phyloP scores from a whole-genome alignment of 1,140 invertebrate genomes.

The Metaphire vulgaris region DNA sequence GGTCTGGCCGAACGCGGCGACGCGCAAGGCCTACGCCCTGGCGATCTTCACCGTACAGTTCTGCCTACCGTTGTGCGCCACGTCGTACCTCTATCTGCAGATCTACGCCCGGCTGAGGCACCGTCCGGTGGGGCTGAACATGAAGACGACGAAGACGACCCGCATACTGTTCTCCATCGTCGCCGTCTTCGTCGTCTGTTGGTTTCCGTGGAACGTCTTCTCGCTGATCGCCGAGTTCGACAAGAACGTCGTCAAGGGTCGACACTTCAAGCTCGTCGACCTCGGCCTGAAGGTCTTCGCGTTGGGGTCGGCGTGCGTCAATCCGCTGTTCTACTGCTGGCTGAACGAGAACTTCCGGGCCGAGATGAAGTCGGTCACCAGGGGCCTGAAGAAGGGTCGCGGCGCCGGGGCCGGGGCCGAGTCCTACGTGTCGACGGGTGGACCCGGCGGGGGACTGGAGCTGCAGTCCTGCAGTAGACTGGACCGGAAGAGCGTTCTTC shows the following conservation, averaged over 20 bases:
- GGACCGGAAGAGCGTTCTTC: background rate
- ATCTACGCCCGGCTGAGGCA: constrained; percentile 41
- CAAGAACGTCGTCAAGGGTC: constrained; percentile 26
- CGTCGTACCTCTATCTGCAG: constrained; percentile 40
- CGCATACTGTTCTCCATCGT: constrained; percentile 95
- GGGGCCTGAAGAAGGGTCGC: background rate
- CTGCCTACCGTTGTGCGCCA: constrained; percentile 40
- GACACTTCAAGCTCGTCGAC: constrained; percentile 33
- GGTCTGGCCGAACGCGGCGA: constrained; percentile 36
- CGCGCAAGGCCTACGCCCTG: constrained; percentile 38
- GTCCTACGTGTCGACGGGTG: constrained; percentile 6
- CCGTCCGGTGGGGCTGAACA: constrained; percentile 23
- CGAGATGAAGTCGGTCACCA: constrained; percentile 36
- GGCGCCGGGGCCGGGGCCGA: background rate
- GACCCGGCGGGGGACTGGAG: background rate
- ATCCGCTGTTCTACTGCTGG: constrained; percentile 71
- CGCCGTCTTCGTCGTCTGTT: constrained; percentile 81
- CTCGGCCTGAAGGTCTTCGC: constrained; percentile 51
- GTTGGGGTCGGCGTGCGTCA: constrained; percentile 72
- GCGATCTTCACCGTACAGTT: constrained; percentile 45
- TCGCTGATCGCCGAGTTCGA: constrained; percentile 36
- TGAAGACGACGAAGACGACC: constrained; percentile 52
- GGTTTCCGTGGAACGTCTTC: constrained; percentile 49
- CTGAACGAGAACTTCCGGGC: constrained; percentile 56
- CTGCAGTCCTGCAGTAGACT: background rate